Evolutionary conservation across 2,888 invertebrate genomes (phyloP), one percentile per base, ranked within the genome.

Genomic region (Urechis unicinctus): DNA sequence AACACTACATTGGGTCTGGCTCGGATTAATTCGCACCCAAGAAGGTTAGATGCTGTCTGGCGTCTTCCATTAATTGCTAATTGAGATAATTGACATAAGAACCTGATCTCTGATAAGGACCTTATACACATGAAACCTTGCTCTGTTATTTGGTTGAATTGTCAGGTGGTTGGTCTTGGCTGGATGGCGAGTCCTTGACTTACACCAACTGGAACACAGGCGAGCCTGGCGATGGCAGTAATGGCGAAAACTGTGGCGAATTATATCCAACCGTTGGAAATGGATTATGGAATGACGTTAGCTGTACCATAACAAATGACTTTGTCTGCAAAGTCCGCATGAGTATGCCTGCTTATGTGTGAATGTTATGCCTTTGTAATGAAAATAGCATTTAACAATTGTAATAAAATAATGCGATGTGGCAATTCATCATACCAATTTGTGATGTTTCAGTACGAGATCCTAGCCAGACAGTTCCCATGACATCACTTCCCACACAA

Each of bases 261-360:
- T 29, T 53, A 29, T 36, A 36, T 17, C 17, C 36, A 36, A n/a
- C 21, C 25, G 42, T 52, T 25, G n/a, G 28, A 9, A 29, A 21
- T 26, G 46, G 28, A 5, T 31, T 22, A 21, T 53, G 53, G 53
- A 53, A 53, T 45, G 53, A 53, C 31, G 25, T 47, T 28, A n/a
- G 24, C 3, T 53, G 53, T 31, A 31, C 26, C 13, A 46, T 29
- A 21, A 26, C 2, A 3, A 28, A 28, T 0, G 53, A 46, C 45
- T 53, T 43, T 25, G 30, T 47, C 47, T 53, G 53, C 47, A 53
- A 47, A 44, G 43, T 43, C 17, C 1, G 24, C 21, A 26, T 29
- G 31, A 28, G 53, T 53, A 25, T 25, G 48, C 26, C 21, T n/a
- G 50, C n/a, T n/a, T n/a, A n/a, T n/a, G n/a, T n/a, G n/a, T n/a